These are phyloP conservation scores for Drosophila pandora DNA, from an alignment of 1,140 invertebrate species.

Conservation along the genomic window DNA sequence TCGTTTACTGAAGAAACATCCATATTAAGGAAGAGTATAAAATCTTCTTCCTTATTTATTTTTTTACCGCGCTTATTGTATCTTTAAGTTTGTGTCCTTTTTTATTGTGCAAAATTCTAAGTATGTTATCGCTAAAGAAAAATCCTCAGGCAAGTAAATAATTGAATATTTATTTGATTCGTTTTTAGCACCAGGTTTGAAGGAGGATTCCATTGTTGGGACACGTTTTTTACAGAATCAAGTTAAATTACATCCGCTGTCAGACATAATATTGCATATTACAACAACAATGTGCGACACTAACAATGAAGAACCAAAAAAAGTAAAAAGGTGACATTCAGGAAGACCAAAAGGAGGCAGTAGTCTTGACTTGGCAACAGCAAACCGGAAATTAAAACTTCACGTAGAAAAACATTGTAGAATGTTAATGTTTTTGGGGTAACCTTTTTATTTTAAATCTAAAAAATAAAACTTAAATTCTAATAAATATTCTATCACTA, in stretches of 20 bases:
- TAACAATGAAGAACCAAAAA: slow-evolving; percentile 3
- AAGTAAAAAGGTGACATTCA: background rate
- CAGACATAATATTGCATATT: slow-evolving; percentile 45
- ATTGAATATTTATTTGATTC: slow-evolving; percentile 74
- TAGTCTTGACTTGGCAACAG: slow-evolving; percentile 38
- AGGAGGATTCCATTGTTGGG: slow-evolving; percentile 34
- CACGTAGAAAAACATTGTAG: slow-evolving; percentile 13
- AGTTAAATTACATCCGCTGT: slow-evolving; percentile 46
- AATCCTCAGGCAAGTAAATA: slow-evolving; percentile 45
- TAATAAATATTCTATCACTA: too few relatives aligned
- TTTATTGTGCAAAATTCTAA: slow-evolving; percentile 22
- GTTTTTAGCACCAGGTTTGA: slow-evolving; percentile 29
- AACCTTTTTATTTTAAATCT: background rate
- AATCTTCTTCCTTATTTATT: background rate
- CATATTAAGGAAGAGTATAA: too few relatives aligned
- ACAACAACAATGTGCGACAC: slow-evolving; percentile 27
- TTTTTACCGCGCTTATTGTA: background rate
- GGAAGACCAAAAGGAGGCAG: background rate
- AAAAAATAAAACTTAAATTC: background rate
- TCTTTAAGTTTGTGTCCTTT: slow-evolving; percentile 4
- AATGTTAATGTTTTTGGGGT: background rate
- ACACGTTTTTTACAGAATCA: slow-evolving; percentile 24
- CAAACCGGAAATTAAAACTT: slow-evolving; percentile 75
- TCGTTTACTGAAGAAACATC: too few relatives aligned
- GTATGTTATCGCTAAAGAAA: slow-evolving; percentile 5